Base-by-base conservation (phyloP, 2,888 invertebrate species). In the Scaptomyza parva region DNA sequence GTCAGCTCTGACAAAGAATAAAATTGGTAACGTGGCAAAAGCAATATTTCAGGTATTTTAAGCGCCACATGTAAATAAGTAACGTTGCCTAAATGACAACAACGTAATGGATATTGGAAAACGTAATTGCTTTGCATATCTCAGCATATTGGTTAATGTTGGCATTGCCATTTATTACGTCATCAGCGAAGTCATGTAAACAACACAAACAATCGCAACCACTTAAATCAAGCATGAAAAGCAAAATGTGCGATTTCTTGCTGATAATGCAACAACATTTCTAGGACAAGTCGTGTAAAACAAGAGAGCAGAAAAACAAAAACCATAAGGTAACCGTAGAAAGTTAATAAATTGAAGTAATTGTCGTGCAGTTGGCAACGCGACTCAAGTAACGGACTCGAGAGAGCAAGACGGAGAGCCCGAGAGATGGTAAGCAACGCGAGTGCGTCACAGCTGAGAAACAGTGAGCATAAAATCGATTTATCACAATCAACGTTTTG, bases 381-480 rank as follows among this genome's bases (percentile, higher is more conserved):
- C 75, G 58, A 22, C 61, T 48, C 41, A 45, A 64, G 54, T 62
- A 72, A 72, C 54, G 44, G 44, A 39, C 39, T 18, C 6, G 18
- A 51, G 33, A 50, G 52, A 52, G 50, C 52, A 35, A 11, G 17
- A 43, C 59, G 47, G 47, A 53, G 72, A 55, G 43, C 37, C 17
- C 45, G 50, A 9, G 40, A 41, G 64, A 54, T 48, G 47, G 65
- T 47, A 47, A 37, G 61, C 17, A 51, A 12, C 47, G 48, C 44
- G 53, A 45, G 60, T 65, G 62, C 45, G 45, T 64, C 70, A 51
- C 54, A 57, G 51, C 60, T 52, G 55, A 67, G 51, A 40, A 41
- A 41, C 17, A 55, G 53, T 51, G 78, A 80, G 85, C 64, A 43
- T 44, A 77, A 77, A 84, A 84, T 84, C 84, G 84, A 84, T 84